These are phyloP conservation scores for Plagodis pulveraria DNA, from an alignment of 2,888 invertebrate species.

Conservation along the genomic window DNA sequence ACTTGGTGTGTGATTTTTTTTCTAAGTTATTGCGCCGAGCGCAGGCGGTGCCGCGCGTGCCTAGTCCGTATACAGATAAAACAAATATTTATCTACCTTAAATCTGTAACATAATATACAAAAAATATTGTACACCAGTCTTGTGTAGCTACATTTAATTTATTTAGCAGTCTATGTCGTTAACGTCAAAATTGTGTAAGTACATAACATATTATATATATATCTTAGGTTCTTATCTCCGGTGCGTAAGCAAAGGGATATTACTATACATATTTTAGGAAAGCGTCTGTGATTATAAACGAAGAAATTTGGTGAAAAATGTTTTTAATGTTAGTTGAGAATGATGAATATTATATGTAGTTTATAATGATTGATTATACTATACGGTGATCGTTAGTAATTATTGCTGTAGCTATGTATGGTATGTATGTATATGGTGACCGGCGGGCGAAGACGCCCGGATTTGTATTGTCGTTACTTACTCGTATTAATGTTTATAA, in stretches of 20 bases:
- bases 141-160: constrained; percentile 79
- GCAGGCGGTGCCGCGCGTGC: constrained; percentile 73
- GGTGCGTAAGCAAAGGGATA: constrained; percentile 68
- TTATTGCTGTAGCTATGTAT: constrained; percentile 48
- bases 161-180: constrained; percentile 75
- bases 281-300: constrained; percentile 85
- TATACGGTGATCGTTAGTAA: constrained; percentile 64
- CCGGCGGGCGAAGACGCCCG: constrained; percentile 16
- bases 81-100: constrained; percentile 78
- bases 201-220: constrained; percentile 52
- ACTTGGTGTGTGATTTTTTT: constrained; percentile 80
- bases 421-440: constrained; percentile 36
- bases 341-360: constrained; percentile 57
- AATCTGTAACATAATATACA: constrained; percentile 70
- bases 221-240: constrained; percentile 67
- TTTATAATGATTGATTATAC: constrained; percentile 46
- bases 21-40: constrained; percentile 79
- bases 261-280: constrained; percentile 80
- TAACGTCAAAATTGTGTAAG: constrained; percentile 70
- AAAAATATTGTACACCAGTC: constrained; percentile 67
- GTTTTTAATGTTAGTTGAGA: constrained; percentile 71
- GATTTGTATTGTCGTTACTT: constrained; percentile 32
- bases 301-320: constrained; percentile 80
- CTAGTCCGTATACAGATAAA: constrained; percentile 82
- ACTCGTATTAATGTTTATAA: constrained; percentile 21